These are phyloP conservation scores for Novumbra hubbsi DNA, from an alignment of 2,797 vertebrate genomes.

Conservation along the genomic window DNA sequence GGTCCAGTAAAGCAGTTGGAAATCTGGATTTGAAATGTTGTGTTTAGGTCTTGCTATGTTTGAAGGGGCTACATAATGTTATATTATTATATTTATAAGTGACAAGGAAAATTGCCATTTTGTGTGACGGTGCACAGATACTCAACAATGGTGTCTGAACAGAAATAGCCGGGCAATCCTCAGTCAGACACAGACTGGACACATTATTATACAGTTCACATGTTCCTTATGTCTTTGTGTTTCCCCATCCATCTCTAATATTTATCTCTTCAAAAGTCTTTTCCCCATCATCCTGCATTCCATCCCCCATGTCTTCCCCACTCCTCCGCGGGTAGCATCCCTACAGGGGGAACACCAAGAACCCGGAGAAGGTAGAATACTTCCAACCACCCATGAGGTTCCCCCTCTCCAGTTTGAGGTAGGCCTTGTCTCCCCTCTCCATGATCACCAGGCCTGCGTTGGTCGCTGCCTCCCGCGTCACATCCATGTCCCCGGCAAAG, in stretches of 20 bases:
- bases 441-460: conserved; percentile 85
- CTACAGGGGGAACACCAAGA: conserved; percentile 86
- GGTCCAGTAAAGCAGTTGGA: conserved; percentile 26
- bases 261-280: conserved; percentile 29
- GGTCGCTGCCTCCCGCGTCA: conserved; percentile 86
- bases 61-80: neutral
- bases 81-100: neutral
- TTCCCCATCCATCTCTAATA: neutral
- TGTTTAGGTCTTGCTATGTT: neutral
- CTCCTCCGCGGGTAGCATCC: neutral
- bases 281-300: neutral
- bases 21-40: neutral
- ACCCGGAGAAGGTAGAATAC: conserved; percentile 88
- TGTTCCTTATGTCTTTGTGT: neutral
- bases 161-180: conserved; percentile 24
- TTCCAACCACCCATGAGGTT: conserved; percentile 90
- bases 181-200: conserved; percentile 36
- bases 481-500: conserved; percentile 87
- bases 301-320: conserved; percentile 1
- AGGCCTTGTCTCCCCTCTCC: conserved; percentile 86
- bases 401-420: conserved; percentile 84
- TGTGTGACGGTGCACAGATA: conserved; percentile 50
- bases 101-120: conserved; percentile 27
- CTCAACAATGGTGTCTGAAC: conserved; percentile 41
- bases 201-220: conserved; percentile 6